Conservation (phyloP, 1,140 invertebrate species). For the Zaprionus ornatus region DNA sequence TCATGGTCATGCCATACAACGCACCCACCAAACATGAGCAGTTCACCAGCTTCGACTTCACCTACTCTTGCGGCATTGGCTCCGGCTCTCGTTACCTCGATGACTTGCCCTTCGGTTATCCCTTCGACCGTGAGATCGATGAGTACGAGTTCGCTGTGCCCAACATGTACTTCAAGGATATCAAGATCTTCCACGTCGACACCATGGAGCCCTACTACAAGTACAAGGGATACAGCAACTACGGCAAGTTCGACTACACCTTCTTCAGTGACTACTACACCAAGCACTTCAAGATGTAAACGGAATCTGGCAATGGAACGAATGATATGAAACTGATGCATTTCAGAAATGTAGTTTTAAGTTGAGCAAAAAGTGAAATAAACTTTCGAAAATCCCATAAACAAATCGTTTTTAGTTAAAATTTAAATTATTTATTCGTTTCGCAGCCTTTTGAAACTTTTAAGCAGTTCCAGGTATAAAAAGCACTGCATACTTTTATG, state of each 20-base stretch:
- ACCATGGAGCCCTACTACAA: constrained; percentile 68
- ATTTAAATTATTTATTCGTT: neutral
- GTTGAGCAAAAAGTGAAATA: constrained; percentile 73
- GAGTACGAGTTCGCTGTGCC: constrained; percentile 82
- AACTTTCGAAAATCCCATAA: constrained; percentile 64
- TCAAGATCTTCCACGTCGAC: constrained; percentile 70
- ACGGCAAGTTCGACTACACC: constrained; percentile 68
- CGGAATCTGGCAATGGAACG: constrained; percentile 15
- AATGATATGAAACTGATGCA: constrained; percentile 31
- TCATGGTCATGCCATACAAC: constrained; percentile 84
- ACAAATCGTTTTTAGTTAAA: neutral
- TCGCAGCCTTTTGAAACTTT: too few species aligned
- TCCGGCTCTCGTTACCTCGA: constrained; percentile 71
- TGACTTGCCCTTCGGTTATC: constrained; percentile 82
- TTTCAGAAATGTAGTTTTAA: constrained; percentile 51
- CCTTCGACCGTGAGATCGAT: constrained; percentile 84
- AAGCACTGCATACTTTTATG: too few species aligned
- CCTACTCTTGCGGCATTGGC: constrained; percentile 72
- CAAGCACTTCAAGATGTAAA: constrained; percentile 65
- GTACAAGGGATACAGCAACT: constrained; percentile 70
- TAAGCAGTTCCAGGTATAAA: too few species aligned
- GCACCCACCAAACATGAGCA: constrained; percentile 68
- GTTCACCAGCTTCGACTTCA: constrained; percentile 68
- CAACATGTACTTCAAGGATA: constrained; percentile 84
- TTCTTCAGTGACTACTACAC: constrained; percentile 76